phyloP scores from a whole-genome alignment of 2,113 vertebrate species.

The Percina caprodes region DNA sequence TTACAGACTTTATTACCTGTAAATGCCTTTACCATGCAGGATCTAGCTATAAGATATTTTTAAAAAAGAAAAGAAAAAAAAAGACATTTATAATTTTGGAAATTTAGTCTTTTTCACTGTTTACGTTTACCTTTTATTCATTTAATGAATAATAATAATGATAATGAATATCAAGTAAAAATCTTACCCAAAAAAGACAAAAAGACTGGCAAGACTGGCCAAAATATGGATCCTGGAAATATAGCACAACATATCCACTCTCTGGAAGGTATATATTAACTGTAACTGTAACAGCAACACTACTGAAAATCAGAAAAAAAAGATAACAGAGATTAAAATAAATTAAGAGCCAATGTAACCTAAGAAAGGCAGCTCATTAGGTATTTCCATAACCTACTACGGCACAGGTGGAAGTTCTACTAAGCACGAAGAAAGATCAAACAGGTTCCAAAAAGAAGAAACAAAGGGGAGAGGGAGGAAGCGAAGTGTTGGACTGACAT shows the following conservation, averaged over 20 bases:
- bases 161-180: no score
- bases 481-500: not conserved
- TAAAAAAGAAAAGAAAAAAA: no score
- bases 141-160: no score
- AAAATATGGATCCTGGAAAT: constrained; percentile 1
- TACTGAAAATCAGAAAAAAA: not conserved
- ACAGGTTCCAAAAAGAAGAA: not conserved
- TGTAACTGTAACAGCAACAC: not conserved
- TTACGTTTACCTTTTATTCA: not conserved
- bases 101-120: no score
- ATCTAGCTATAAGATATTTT: no score
- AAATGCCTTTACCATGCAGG: no score
- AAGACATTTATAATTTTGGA: no score
- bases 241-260: constrained; percentile 14
- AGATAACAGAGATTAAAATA: not conserved
- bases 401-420: not conserved
- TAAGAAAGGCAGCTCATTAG: not conserved
- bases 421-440: not conserved
- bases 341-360: not conserved
- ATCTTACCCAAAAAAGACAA: constrained; percentile 29
- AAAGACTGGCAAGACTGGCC: not conserved
- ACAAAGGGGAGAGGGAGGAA: not conserved
- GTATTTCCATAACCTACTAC: not conserved
- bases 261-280: not conserved
- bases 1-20: no score